Conservation (phyloP, 2,113 vertebrate genomes). For the Athene noctua region DNA sequence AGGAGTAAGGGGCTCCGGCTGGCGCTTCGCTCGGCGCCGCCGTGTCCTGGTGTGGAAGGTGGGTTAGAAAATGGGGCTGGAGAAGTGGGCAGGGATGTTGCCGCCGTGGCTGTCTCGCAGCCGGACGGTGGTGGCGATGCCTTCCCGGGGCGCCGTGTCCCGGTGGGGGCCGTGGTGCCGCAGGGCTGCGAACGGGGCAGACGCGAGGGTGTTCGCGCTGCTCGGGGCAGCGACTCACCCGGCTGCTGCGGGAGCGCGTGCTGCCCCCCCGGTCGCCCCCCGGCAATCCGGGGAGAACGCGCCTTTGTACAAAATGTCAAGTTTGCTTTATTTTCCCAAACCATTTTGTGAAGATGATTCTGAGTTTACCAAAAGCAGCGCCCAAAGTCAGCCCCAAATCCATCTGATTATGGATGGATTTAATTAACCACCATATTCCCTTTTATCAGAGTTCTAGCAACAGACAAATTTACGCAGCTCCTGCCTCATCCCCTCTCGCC, state of each 20-base stretch:
- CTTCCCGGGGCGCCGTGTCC: neutral
- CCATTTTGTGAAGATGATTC: neutral
- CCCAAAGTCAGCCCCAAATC: neutral
- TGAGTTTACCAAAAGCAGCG: neutral
- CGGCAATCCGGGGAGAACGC: rapidly evolving
- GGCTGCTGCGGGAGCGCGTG: rapidly evolving
- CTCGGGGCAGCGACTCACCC: neutral
- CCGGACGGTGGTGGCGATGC: rapidly evolving
- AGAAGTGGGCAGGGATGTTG: rapidly evolving
- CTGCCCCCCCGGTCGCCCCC: neutral
- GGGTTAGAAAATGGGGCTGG: neutral
- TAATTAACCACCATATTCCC: neutral
- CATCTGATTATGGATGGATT: neutral
- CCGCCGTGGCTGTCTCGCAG: rapidly evolving
- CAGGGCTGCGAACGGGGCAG: rapidly evolving
- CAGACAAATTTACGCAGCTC: neutral
- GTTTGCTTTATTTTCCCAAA: neutral
- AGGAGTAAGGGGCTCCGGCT: neutral
- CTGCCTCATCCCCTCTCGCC: neutral
- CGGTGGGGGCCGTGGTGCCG: rapidly evolving
- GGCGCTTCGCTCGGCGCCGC: rapidly evolving
- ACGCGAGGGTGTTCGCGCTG: rapidly evolving
- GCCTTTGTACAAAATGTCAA: neutral
- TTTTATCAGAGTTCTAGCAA: neutral
- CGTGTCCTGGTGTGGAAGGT: neutral